Evolutionary conservation across 2,113 vertebrate genomes (phyloP).

Genomic region (Menura novaehollandiae): DNA sequence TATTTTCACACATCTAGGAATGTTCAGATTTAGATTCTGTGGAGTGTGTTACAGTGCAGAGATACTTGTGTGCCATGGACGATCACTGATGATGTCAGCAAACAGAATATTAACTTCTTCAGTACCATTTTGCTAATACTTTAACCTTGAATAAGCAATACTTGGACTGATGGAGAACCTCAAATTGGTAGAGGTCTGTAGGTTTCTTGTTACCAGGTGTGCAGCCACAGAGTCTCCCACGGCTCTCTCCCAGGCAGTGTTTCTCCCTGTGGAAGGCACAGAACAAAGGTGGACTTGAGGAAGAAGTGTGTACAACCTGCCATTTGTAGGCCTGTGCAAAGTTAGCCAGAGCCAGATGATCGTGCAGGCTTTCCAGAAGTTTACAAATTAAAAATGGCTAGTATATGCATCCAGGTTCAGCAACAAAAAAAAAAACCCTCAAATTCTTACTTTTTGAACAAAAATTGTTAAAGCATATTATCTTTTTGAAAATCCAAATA

Average conservation of each 20-base stretch:
- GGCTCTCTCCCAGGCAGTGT: not conserved
- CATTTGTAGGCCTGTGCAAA: not conserved
- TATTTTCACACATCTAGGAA: rapidly evolving
- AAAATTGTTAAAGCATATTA: not conserved
- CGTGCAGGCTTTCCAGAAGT: not conserved
- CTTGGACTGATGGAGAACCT: not conserved
- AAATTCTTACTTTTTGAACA: not conserved
- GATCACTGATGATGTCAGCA: not conserved
- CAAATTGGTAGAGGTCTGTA: not conserved
- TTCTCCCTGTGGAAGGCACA: not conserved
- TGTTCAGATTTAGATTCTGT: not conserved
- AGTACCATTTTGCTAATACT: not conserved
- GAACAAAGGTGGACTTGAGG: not conserved
- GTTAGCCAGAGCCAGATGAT: not conserved
- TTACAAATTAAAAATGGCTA: not conserved
- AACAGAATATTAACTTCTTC: not conserved
- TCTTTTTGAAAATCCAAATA: not conserved
- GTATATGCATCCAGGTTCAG: not conserved
- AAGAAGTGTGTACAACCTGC: rapidly evolving
- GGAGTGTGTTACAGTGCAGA: rapidly evolving
- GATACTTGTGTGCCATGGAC: not conserved
- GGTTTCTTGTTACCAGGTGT: not conserved
- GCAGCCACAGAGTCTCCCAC: not conserved
- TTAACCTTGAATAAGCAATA: not conserved
- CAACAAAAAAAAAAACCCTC: rapidly evolving